Evolutionary conservation across 2,113 vertebrate genomes (phyloP).

Genomic region (Solea senegalensis): DNA sequence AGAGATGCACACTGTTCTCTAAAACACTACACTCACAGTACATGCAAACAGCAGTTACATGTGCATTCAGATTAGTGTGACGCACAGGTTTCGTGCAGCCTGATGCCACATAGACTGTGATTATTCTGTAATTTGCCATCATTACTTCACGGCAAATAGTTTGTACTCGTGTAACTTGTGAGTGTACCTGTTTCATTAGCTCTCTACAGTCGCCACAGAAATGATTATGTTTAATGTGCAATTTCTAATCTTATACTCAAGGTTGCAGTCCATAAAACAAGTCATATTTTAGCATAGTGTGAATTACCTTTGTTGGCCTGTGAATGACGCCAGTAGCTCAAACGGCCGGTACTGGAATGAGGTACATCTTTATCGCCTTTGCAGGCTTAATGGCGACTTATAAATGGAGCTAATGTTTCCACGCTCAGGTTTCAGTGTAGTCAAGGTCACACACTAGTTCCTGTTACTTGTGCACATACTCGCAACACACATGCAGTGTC

Average conservation of each 20-base stretch:
- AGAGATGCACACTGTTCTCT: constrained; percentile 34
- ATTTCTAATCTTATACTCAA: constrained; percentile 64
- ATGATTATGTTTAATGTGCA: constrained; percentile 28
- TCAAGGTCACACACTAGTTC: constrained; percentile 64
- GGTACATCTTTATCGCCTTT: constrained; percentile 72
- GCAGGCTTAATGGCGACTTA: constrained; percentile 70
- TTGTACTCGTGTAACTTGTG: too few species aligned
- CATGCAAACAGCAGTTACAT: constrained; percentile 42
- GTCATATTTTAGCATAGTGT: constrained; percentile 68
- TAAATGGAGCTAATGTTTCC: constrained; percentile 70
- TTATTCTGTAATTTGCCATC: constrained; percentile 2
- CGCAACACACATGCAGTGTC: not conserved
- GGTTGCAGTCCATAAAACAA: constrained; percentile 69
- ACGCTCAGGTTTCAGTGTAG: constrained; percentile 61
- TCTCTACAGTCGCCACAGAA: constrained; percentile 7
- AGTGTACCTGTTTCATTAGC: constrained; percentile 3
- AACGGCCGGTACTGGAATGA: constrained; percentile 54
- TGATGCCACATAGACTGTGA: constrained; percentile 17
- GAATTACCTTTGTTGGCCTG: constrained; percentile 64
- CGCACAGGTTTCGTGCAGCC: constrained; percentile 7
- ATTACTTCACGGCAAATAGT: constrained; percentile 1
- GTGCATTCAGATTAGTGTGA: not conserved
- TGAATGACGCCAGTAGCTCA: constrained; percentile 58
- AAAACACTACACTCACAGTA: constrained; percentile 32
- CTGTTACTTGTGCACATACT: constrained; percentile 25